These are phyloP conservation scores for Tupaia chinensis DNA, from an alignment of 2,113 vertebrate genomes.

Conservation along the genomic window DNA sequence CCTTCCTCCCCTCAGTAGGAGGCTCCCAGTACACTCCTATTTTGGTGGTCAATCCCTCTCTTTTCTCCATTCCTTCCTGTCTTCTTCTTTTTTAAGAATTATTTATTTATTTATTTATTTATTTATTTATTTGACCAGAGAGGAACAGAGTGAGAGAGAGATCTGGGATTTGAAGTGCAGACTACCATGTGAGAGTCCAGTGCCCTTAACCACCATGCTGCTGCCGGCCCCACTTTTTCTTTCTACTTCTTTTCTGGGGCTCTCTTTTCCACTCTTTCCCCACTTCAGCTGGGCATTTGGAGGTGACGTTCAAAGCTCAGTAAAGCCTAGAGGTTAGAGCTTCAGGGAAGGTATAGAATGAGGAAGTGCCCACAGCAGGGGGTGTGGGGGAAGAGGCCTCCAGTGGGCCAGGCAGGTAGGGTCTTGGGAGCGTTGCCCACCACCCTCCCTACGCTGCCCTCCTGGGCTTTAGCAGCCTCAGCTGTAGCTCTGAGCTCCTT, in stretches of 20 bases:
- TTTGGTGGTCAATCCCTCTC: constrained; percentile 47
- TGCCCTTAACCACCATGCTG: no score
- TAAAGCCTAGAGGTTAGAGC: not conserved
- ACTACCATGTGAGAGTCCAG: no score
- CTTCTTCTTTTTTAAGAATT: not conserved
- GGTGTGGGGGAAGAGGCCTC: no score
- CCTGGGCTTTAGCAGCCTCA: constrained; percentile 87
- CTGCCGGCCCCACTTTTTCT: not conserved
- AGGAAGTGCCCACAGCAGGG: not conserved
- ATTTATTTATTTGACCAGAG: no score
- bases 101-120: no score
- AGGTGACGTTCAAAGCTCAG: not conserved
- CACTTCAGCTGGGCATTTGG: not conserved
- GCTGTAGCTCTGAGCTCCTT: constrained; percentile 92
- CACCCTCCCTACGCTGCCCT: not conserved
- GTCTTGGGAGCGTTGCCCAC: not conserved
- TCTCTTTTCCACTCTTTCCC: not conserved
- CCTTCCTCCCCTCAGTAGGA: not conserved
- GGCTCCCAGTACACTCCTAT: not conserved
- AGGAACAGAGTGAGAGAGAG: no score
- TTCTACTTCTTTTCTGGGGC: constrained; percentile 34
- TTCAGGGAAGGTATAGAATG: not conserved
- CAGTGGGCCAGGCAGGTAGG: not conserved
- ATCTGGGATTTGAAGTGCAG: no score
- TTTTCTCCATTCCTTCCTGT: constrained; percentile 40